phyloP scores from a whole-genome alignment of 2,797 vertebrate genomes.

The Squalus acanthias region DNA sequence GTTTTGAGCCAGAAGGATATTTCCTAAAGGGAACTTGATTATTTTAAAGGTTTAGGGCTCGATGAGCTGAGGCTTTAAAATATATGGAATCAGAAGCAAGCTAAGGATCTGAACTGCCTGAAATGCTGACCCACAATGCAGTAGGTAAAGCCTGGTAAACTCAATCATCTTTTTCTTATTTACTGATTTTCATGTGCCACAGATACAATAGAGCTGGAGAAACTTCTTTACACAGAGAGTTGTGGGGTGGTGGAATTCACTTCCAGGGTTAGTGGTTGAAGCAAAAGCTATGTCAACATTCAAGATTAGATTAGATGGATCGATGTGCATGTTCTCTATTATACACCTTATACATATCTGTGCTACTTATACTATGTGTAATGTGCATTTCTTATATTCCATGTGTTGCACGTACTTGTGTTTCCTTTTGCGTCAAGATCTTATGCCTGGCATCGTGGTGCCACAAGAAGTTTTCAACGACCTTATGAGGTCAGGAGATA shows the following conservation, averaged over 20 bases:
- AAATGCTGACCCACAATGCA: background rate
- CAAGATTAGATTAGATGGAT: too few species aligned
- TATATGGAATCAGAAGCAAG: background rate
- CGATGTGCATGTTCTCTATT: too few species aligned
- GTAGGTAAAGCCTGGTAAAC: background rate
- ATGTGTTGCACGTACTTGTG: background rate
- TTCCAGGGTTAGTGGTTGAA: background rate
- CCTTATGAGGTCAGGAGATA: background rate
- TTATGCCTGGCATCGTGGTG: background rate
- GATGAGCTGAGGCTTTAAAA: background rate
- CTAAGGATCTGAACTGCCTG: background rate
- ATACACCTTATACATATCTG: background rate
- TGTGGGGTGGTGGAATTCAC: too few species aligned
- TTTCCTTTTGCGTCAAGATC: background rate
- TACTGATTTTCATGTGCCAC: background rate
- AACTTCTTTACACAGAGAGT: background rate
- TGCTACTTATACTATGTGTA: background rate
- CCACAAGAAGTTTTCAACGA: background rate
- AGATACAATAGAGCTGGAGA: background rate
- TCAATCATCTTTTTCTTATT: background rate
- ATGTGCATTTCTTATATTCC: background rate
- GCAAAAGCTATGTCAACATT: background rate
- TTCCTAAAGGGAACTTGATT: background rate
- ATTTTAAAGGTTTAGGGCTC: background rate
- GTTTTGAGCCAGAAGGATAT: background rate